Conservation (phyloP, 2,888 invertebrate genomes). For the Caenorhabditis angaria region DNA sequence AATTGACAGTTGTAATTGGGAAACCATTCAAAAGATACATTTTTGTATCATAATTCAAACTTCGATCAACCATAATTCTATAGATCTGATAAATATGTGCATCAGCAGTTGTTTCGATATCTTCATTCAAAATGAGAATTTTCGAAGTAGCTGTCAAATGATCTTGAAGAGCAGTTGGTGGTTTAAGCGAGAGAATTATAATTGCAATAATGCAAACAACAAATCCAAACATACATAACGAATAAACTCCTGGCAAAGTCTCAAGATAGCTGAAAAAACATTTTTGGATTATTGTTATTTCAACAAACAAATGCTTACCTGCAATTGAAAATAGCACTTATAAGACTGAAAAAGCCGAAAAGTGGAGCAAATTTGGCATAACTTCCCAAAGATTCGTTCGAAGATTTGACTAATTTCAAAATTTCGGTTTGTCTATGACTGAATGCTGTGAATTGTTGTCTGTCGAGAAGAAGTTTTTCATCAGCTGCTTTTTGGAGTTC, state of each 20-base stretch:
- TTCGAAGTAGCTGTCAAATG: slow-evolving; percentile 10
- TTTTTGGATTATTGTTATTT: too few relatives aligned
- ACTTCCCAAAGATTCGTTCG: slow-evolving; percentile 25
- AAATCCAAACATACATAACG: background rate
- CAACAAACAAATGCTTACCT: slow-evolving; percentile 5
- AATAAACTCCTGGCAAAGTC: slow-evolving; percentile 14
- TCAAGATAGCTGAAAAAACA: slow-evolving; percentile 16
- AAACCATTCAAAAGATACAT: slow-evolving; percentile 36
- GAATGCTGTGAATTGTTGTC: slow-evolving; percentile 15
- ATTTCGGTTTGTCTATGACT: slow-evolving; percentile 28
- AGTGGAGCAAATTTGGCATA: slow-evolving; percentile 35
- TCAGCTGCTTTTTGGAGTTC: slow-evolving; percentile 27
- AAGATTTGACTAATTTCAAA: slow-evolving; percentile 20
- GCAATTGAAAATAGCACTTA: slow-evolving; percentile 28
- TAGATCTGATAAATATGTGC: slow-evolving; percentile 30
- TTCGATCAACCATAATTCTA: slow-evolving; percentile 32
- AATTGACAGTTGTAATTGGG: slow-evolving; percentile 19
- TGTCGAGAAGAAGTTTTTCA: slow-evolving; percentile 22
- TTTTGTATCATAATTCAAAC: slow-evolving; percentile 18
- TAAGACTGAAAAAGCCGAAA: slow-evolving; percentile 39
- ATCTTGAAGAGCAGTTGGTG: slow-evolving; percentile 1
- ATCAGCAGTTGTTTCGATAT: slow-evolving; percentile 21
- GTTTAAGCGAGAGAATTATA: background rate
- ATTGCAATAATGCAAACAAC: background rate
- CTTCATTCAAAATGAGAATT: slow-evolving; percentile 27